A percentile compares a stretch with the other conserved stretches of the same genome.
phyloP scores from a whole-genome alignment of 2,113 vertebrate species.

The Oxyura jamaicensis region DNA sequence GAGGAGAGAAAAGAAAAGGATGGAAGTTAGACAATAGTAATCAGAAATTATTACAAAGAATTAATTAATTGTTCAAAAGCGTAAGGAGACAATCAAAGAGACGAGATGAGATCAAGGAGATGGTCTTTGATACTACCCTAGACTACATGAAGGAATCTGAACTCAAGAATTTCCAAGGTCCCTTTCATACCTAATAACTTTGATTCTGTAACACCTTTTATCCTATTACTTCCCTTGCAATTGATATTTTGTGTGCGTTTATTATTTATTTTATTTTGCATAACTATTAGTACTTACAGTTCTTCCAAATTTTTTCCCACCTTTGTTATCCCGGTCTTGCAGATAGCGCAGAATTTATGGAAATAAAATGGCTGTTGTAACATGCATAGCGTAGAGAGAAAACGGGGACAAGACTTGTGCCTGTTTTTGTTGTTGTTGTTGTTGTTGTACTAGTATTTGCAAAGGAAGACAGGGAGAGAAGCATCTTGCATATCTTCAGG shows the following conservation, averaged over 20 bases:
- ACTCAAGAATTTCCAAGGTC: not conserved
- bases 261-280: not conserved
- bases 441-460: not conserved
- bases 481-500: not conserved
- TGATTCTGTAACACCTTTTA: not conserved
- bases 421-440: too few relatives aligned
- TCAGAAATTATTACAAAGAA: slow-evolving; percentile 65
- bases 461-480: not conserved
- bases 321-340: not conserved
- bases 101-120: slow-evolving; percentile 38
- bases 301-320: not conserved
- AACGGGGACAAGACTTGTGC: not conserved
- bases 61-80: slow-evolving; percentile 60
- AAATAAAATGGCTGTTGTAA: not conserved
- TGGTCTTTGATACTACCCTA: slow-evolving; percentile 31
- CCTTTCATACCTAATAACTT: slow-evolving; percentile 2
- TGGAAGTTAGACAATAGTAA: slow-evolving; percentile 65
- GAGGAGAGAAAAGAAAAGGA: slow-evolving; percentile 45
- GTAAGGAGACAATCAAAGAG: slow-evolving; percentile 54
- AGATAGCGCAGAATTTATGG: not conserved
- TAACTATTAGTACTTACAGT: not conserved
- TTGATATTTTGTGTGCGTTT: not conserved
- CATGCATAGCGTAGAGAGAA: not conserved
- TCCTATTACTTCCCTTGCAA: not conserved
- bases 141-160: not conserved